These are phyloP conservation scores for Cephonodes hylas DNA, from an alignment of 2,888 invertebrate species.

Conservation along the genomic window DNA sequence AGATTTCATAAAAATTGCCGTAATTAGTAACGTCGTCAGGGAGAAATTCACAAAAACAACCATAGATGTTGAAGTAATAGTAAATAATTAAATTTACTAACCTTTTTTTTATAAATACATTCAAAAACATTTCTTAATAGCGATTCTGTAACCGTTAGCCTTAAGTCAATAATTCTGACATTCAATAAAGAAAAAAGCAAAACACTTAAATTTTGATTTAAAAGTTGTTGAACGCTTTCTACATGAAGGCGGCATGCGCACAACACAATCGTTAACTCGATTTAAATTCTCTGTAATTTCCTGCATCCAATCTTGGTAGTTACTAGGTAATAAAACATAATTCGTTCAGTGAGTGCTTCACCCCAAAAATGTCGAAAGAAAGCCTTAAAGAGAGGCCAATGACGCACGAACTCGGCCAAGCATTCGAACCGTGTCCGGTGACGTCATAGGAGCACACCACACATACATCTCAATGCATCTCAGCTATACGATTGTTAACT, in stretches of 20 bases:
- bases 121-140: not conserved
- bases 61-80: too few relatives aligned
- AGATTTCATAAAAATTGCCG: not conserved
- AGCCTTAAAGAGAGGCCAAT: constrained; percentile 48
- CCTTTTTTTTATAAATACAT: too few relatives aligned
- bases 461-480: constrained; percentile 9
- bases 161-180: not conserved
- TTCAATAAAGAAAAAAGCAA: too few relatives aligned
- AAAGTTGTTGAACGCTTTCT: not conserved
- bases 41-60: too few relatives aligned
- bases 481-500: not conserved
- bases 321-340: constrained; percentile 4
- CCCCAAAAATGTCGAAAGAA: constrained; percentile 41
- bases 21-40: too few relatives aligned
- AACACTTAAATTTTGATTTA: not conserved
- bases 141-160: not conserved
- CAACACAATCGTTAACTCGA: not conserved
- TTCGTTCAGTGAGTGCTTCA: constrained; percentile 8
- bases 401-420: constrained; percentile 54
- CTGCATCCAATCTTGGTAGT: constrained; percentile 2
- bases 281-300: not conserved
- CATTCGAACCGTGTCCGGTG: constrained; percentile 54
- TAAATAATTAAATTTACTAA: too few relatives aligned
- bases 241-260: not conserved
- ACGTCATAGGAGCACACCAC: constrained; percentile 46